Base-by-base conservation (phyloP, 2,113 vertebrate species). In the Daphoenositta chrysoptera region DNA sequence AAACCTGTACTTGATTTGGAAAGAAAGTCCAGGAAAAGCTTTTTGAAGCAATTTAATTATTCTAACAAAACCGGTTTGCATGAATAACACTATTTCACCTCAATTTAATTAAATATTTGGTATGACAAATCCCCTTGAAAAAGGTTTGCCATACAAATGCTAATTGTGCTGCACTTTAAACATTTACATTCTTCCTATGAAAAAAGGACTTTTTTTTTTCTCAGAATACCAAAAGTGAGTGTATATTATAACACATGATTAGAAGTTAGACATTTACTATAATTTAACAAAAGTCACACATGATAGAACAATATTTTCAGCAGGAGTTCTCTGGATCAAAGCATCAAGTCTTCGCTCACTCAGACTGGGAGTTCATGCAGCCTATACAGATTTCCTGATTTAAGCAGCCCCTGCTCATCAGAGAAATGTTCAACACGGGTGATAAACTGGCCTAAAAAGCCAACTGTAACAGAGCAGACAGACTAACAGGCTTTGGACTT, bases 101-200 rank as follows among this genome's bases (percentile, higher is more conserved):
- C 61, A 69, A 15, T 94, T 75, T 85, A 58, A 58, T 73, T 84
- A 93, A 94, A 71, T 70, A 91, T 94, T 94, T 96, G 85, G 28
- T 73, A 84, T 53, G 60, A 83, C 73, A 95, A 77, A 93, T 76
- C 63, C 37, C 33, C 17, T 1, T 75, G 80, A 91, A 85, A 88
- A 92, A 45, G 8, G 30, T 69, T 86, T 90, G 63, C 45, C 27
- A 51, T 50, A 71, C 66, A 85, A 87, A 87, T 30, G n/a, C 21
- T 76, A 90, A 83, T 81, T 91, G 72, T 22, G 40, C 44, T 53
- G 42, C 22, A 44, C 68, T 93, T 82, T 40, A 56, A 92, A 58
- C 3, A 2, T 63, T 87, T 65, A 69, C 54, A 68, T 54, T 86
- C 33, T n/a, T 24, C 6, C 64, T 14, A 47, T 18, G 16, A 84